Conservation (phyloP, 2,888 invertebrate species). For the Drosophila mettleri region DNA sequence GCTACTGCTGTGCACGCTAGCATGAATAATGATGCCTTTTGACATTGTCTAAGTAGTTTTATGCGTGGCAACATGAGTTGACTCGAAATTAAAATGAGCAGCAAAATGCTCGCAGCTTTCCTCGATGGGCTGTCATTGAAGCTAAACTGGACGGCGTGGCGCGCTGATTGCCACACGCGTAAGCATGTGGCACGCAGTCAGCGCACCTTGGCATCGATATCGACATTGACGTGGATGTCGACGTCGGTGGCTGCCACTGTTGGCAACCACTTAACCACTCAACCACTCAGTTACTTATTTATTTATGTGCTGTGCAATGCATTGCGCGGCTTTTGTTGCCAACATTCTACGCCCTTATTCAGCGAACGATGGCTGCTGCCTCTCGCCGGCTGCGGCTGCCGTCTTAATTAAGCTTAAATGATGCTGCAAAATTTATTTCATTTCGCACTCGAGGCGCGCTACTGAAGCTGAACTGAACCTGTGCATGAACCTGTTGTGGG, state of each 20-base stretch:
- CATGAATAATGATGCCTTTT: constrained; percentile 78
- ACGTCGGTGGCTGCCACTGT: constrained; percentile 2
- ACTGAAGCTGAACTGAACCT: constrained; percentile 17
- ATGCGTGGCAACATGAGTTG: constrained; percentile 75
- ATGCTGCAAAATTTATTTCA: constrained; percentile 81
- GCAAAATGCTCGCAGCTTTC: constrained; percentile 14
- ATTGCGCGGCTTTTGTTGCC: constrained; percentile 62
- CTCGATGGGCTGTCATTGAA: constrained; percentile 47
- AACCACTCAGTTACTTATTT: constrained; percentile 72
- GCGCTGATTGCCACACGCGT: constrained; percentile 52
- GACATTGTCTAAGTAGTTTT: constrained; percentile 80
- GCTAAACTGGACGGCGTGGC: constrained; percentile 39
- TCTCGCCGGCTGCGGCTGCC: constrained; percentile 62
- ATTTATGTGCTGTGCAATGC: constrained; percentile 71
- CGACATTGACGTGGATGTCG: not conserved
- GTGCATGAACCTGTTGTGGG: constrained; percentile 29
- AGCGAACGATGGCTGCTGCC: constrained; percentile 18
- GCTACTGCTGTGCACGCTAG: constrained; percentile 29
- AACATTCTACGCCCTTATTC: constrained; percentile 33
- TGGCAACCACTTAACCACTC: constrained; percentile 56
- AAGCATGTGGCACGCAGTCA: constrained; percentile 54
- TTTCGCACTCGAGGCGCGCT: constrained; percentile 65
- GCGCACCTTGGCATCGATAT: constrained; percentile 24
- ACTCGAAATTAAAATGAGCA: constrained; percentile 68
- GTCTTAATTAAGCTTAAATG: constrained; percentile 83